phyloP scores from a whole-genome alignment of 2,888 invertebrate species.

The Anoncus sp. region DNA sequence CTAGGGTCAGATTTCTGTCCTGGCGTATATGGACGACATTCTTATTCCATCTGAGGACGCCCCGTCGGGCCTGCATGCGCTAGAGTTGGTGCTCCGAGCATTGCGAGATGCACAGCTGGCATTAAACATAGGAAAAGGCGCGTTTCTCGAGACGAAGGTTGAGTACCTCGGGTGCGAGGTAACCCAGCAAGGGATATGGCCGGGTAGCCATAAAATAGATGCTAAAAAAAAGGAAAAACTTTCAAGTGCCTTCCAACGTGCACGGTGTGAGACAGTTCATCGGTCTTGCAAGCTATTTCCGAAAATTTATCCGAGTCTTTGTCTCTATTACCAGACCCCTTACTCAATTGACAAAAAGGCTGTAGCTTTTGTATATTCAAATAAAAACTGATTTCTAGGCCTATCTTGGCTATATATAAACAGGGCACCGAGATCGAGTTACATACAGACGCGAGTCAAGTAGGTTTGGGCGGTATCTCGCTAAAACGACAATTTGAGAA shows the following conservation, averaged over 20 bases:
- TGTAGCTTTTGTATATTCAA: too few species aligned
- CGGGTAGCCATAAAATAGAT: constrained; percentile 56
- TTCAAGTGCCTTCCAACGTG: constrained; percentile 54
- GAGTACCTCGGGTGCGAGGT: constrained; percentile 64
- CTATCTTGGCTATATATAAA: too few species aligned
- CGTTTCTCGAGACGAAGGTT: constrained; percentile 48
- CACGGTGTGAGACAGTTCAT: constrained; percentile 64
- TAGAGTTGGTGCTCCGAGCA: constrained; percentile 34
- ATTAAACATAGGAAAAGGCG: constrained; percentile 60
- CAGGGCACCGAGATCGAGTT: too few species aligned
- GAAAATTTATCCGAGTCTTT: constrained; percentile 61
- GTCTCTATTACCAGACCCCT: constrained; percentile 60
- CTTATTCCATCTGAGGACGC: constrained; percentile 64
- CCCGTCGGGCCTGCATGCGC: constrained; percentile 59
- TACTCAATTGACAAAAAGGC: constrained; percentile 56
- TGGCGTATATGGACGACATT: constrained; percentile 69
- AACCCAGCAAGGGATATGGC: constrained; percentile 51
- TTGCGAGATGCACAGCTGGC: constrained; percentile 45
- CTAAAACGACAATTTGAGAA: too few species aligned
- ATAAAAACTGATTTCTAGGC: too few species aligned
- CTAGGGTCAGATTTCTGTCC: constrained; percentile 31
- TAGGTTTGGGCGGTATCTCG: too few species aligned
- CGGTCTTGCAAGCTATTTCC: constrained; percentile 65
- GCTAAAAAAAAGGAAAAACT: constrained; percentile 56
- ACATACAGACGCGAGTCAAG: too few species aligned